phyloP scores from a whole-genome alignment of 2,113 vertebrate genomes.

The Tychaedon coryphoeus region DNA sequence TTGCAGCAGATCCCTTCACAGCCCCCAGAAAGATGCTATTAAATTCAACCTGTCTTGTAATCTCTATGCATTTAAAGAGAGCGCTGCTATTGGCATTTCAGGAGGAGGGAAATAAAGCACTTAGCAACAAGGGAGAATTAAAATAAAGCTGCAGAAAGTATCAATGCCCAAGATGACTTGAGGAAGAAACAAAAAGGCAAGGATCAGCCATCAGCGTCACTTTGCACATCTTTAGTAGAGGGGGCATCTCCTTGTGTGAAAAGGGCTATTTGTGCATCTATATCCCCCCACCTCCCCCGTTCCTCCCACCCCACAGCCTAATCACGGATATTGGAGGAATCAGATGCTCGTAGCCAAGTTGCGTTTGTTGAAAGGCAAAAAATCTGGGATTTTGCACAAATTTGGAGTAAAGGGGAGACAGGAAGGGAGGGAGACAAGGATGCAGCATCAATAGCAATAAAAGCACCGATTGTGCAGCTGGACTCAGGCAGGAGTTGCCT shows the following conservation, averaged over 20 bases:
- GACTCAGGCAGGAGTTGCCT: slow-evolving; percentile 37
- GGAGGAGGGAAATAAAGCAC: slow-evolving; percentile 9
- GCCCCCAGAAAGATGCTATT: not conserved
- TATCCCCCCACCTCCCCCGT: not conserved
- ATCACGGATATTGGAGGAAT: not conserved
- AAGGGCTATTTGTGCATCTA: not conserved
- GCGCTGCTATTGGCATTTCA: not conserved
- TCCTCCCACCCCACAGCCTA: not conserved
- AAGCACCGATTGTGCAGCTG: slow-evolving; percentile 42
- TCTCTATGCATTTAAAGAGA: not conserved
- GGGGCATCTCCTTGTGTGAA: not conserved
- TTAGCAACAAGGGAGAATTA: slow-evolving; percentile 7
- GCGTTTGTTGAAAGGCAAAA: not conserved
- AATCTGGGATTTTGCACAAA: not conserved
- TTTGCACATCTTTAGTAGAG: not conserved
- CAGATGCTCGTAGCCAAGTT: not conserved
- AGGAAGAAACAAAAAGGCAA: not conserved
- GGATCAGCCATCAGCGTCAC: not conserved
- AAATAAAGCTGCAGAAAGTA: slow-evolving; percentile 14
- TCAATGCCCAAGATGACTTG: not conserved
- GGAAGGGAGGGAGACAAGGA: not conserved
- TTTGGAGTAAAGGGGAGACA: not conserved
- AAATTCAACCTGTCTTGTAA: not conserved
- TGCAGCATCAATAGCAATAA: slow-evolving; percentile 47
- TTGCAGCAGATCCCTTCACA: not conserved